phyloP scores from a whole-genome alignment of 2,797 vertebrate genomes.

The Selene dorsalis region DNA sequence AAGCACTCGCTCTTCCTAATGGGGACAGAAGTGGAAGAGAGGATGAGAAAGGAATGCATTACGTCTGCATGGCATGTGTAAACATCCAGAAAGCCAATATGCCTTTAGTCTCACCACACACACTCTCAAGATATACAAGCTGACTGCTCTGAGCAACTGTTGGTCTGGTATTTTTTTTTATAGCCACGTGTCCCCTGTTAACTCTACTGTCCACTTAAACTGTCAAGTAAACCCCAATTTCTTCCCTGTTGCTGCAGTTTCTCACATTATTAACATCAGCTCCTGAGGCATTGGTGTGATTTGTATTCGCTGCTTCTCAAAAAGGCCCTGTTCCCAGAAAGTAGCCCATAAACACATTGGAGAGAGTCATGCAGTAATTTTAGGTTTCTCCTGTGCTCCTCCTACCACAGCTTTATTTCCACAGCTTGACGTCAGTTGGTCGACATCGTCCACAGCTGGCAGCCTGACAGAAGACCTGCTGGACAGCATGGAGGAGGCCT shows the following conservation, averaged over 20 bases:
- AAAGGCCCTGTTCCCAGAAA: slow-evolving; percentile 63
- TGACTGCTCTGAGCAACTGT: slow-evolving; percentile 66
- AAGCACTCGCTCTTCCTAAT: slow-evolving; percentile 56
- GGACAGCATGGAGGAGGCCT: slow-evolving; percentile 4
- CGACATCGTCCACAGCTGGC: slow-evolving; percentile 47
- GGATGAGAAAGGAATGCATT: slow-evolving; percentile 76
- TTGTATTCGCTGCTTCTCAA: slow-evolving; percentile 43
- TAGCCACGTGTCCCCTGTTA: slow-evolving; percentile 33
- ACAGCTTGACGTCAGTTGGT: slow-evolving; percentile 70
- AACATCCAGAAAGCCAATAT: slow-evolving; percentile 75
- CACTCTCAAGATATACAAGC: slow-evolving; percentile 48
- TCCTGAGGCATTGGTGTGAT: slow-evolving; percentile 43
- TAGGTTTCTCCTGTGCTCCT: slow-evolving; percentile 57
- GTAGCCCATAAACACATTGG: slow-evolving; percentile 62
- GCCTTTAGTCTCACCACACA: slow-evolving; percentile 58
- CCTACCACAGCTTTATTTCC: slow-evolving; percentile 69
- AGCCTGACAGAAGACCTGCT: slow-evolving; percentile 39
- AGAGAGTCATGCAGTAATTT: slow-evolving; percentile 65
- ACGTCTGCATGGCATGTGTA: slow-evolving; percentile 74
- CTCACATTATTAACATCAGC: slow-evolving; percentile 22
- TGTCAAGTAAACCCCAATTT: slow-evolving; percentile 34
- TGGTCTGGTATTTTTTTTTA: slow-evolving; percentile 41
- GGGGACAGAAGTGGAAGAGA: slow-evolving; percentile 64
- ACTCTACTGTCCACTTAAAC: slow-evolving; percentile 34
- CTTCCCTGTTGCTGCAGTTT: slow-evolving; percentile 27